Evolutionary conservation across 2,888 invertebrate genomes (phyloP).

Genomic region (Yponomeuta plumbellus): DNA sequence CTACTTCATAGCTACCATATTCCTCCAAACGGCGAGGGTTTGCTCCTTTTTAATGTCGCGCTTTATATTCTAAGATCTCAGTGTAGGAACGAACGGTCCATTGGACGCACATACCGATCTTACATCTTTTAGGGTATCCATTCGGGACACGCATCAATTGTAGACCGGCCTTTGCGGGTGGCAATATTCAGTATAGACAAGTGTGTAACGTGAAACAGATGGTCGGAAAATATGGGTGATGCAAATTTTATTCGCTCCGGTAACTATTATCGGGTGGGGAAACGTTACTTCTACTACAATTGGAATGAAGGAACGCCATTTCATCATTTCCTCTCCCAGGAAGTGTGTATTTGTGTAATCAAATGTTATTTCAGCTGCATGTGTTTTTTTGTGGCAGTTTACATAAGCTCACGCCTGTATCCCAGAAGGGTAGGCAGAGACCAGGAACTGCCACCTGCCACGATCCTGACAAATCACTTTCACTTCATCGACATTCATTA

Average conservation of each 20-base stretch:
- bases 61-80: background rate
- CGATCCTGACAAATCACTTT: too few relatives aligned
- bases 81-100: background rate
- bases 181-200: background rate
- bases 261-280: background rate
- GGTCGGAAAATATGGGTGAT: background rate
- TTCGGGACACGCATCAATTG: constrained; percentile 4
- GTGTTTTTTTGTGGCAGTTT: too few relatives aligned
- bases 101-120: background rate
- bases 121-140: background rate
- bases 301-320: background rate
- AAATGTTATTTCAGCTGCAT: background rate
- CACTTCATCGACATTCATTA: too few relatives aligned
- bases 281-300: background rate
- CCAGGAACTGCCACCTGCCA: too few relatives aligned
- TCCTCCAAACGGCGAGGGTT: background rate
- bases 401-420: too few relatives aligned
- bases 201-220: constrained; percentile 2
- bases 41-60: background rate
- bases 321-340: background rate
- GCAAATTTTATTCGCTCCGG: constrained; percentile 2
- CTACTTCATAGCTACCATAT: background rate
- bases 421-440: too few relatives aligned
- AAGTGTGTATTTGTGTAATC: background rate
- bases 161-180: background rate